Base-by-base conservation (phyloP, 1,140 invertebrate genomes). In the Pissodes strobi region DNA sequence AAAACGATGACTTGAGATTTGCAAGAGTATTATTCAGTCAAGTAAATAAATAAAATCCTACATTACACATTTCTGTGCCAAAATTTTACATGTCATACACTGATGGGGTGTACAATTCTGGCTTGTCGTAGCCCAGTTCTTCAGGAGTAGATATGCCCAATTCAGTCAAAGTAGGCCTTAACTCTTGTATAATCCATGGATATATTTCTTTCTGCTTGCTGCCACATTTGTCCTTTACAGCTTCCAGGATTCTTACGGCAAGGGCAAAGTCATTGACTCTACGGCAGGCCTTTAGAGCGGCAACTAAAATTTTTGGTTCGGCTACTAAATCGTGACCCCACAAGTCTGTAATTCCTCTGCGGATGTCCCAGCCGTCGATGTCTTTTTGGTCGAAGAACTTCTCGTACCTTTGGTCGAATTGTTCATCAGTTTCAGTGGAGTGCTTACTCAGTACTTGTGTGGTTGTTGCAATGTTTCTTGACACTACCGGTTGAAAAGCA, bases 41-140 rank as follows among this genome's bases (percentile, higher is more conserved):
- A 30, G 27, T 30, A 30, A 51, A 21, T 22, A 51, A 48, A 48
- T 48, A 48, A 22, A 48, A 30, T 15, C 12, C 38, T 41, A 41
- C 38, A 41, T 12, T 51, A 3, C 8, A 15, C 19, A 25, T 1
- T 10, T 45, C 18, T 18, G 9, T 18, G 41, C 5, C 19, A 18
- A 41, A 37, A 18, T 51, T 64, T 49, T 73, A 67, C 52, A 88
- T 83, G 46, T 94, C 87, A 77, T 87, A 90, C 45, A 91, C 87
- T 75, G 83, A 85, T 70, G 87, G 76, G 58, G 94, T 82, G 59
- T 89, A 90, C 75, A 99, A 83, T 82, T 99, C 97, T 49, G 97
- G 97, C 81, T 98, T 93, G 79, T 98, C 95, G 76, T 95, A 98
- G 48, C 96, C 96, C 70, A 99, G 82, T 76, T 98, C 93, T 81